These are phyloP conservation scores for Paracyprichromis sp. DNA, from an alignment of 2,113 vertebrate genomes.

Conservation along the genomic window DNA sequence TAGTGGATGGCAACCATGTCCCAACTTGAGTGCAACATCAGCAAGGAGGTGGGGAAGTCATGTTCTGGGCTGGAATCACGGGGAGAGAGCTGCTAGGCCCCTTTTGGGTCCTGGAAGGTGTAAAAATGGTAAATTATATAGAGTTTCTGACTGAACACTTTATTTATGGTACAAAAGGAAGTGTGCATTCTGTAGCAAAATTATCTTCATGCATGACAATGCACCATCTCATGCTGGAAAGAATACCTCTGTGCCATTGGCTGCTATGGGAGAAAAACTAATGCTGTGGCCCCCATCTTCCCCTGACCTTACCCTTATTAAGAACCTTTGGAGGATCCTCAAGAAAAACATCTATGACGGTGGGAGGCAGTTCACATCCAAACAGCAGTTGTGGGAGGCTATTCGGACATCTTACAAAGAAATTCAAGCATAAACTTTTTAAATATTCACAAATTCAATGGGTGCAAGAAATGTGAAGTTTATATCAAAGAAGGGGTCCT, in stretches of 20 bases:
- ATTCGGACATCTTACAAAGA: neutral
- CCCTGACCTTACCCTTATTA: neutral
- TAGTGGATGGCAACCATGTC: neutral
- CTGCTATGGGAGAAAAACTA: neutral
- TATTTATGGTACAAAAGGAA: neutral
- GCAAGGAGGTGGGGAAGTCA: neutral
- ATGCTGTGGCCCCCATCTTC: neutral
- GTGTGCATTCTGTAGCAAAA: neutral
- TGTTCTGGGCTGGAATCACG: rapidly evolving
- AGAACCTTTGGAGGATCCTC: neutral
- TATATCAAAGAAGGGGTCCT: neutral
- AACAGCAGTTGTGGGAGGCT: neutral
- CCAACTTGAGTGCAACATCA: neutral
- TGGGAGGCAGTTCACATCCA: neutral
- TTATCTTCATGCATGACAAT: neutral
- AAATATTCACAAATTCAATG: neutral
- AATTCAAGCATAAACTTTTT: neutral
- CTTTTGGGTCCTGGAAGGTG: neutral
- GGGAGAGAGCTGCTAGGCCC: neutral
- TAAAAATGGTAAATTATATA: neutral
- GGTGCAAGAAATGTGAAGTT: neutral
- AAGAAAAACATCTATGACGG: neutral
- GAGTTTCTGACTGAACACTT: neutral
- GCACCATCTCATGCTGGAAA: neutral
- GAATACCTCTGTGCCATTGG: neutral